Percentiles rank a stretch among this genome's conserved stretches.
These are phyloP conservation scores for Panagrolaimus sp. DNA, from an alignment of 1,140 invertebrate species.

Conservation along the genomic window DNA sequence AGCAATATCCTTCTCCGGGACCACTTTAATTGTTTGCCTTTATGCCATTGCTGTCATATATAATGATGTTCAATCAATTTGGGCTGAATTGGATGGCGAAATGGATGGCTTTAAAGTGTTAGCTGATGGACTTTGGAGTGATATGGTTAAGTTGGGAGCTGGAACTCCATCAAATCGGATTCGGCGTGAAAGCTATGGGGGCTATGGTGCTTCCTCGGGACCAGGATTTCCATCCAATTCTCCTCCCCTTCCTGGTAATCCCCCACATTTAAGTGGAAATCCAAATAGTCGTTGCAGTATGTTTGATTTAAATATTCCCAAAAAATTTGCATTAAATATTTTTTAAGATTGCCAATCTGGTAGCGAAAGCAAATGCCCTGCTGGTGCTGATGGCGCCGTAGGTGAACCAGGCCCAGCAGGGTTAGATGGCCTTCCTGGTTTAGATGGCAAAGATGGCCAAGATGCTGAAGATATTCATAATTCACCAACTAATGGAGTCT, in stretches of 20 bases:
- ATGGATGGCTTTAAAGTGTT: conserved; percentile 51
- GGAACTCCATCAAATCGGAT: conserved; percentile 36
- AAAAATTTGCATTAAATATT: too few relatives aligned
- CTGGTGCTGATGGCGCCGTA: conserved; percentile 34
- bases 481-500: neutral
- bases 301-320: conserved; percentile 30
- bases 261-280: neutral
- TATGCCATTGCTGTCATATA: conserved; percentile 49
- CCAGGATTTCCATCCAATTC: neutral
- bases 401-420: conserved; percentile 29
- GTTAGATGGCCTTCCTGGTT: conserved; percentile 19
- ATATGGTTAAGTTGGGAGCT: conserved; percentile 46
- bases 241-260: neutral
- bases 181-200: conserved; percentile 44
- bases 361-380: conserved; percentile 38
- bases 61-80: conserved; percentile 53
- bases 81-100: conserved; percentile 52
- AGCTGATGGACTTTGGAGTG: conserved; percentile 41
- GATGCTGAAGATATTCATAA: conserved; percentile 19
- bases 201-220: conserved; percentile 15
- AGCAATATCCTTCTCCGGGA: conserved; percentile 35
- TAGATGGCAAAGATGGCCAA: conserved; percentile 26
- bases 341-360: conserved; percentile 1
- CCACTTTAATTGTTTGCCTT: conserved; percentile 52
- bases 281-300: conserved; percentile 18